These are phyloP conservation scores for Lepidochrysops patricia DNA, from an alignment of 2,888 invertebrate species.

Conservation along the genomic window DNA sequence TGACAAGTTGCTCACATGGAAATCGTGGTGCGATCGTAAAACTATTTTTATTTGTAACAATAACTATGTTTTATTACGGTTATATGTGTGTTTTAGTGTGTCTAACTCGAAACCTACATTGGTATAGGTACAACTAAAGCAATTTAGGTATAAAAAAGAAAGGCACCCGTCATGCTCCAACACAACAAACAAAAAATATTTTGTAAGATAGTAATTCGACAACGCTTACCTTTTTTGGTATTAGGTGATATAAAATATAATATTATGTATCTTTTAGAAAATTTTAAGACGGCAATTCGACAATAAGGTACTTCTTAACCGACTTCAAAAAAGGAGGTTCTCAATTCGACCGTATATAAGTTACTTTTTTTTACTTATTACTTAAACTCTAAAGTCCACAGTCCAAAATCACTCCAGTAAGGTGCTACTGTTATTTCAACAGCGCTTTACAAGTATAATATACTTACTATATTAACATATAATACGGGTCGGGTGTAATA, in stretches of 20 bases:
- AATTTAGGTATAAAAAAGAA: background rate
- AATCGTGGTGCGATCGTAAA: background rate
- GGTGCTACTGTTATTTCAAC: slow-evolving; percentile 13
- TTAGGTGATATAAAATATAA: too few relatives aligned
- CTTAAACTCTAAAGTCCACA: background rate
- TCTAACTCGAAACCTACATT: background rate
- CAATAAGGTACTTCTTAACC: too few relatives aligned
- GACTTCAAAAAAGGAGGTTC: too few relatives aligned
- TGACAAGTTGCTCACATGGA: background rate
- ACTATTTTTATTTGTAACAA: background rate
- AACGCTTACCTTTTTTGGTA: too few relatives aligned
- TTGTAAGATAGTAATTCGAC: too few relatives aligned
- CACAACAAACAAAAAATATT: too few relatives aligned
- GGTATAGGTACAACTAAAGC: background rate
- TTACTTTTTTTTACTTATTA: background rate
- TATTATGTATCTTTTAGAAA: too few relatives aligned
- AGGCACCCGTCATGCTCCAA: background rate
- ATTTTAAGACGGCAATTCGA: too few relatives aligned
- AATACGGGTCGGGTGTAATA: slow-evolving; percentile 31
- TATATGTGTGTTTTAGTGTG: background rate
- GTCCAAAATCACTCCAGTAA: background rate
- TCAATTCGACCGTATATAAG: too few relatives aligned
- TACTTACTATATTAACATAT: slow-evolving; percentile 30
- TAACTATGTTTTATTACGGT: background rate
- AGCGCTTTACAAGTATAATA: slow-evolving; percentile 33